phyloP scores from a whole-genome alignment of 2,888 invertebrate genomes.

The Elysia crispata region DNA sequence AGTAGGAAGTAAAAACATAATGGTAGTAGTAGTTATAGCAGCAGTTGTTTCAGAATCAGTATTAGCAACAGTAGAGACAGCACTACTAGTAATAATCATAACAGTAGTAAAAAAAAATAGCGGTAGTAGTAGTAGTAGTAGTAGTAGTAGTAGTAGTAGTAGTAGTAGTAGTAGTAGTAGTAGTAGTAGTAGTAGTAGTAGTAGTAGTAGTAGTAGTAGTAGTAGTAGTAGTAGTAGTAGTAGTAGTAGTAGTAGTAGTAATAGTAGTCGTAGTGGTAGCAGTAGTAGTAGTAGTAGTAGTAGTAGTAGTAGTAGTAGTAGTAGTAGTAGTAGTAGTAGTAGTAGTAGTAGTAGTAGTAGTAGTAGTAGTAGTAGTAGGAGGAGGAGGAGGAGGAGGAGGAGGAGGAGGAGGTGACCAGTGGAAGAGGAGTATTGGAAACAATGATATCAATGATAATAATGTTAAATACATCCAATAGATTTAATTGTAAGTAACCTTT shows the following conservation, averaged over 20 bases:
- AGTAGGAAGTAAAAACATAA: too few species aligned
- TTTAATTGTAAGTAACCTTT: too few species aligned
- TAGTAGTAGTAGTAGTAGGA: too few species aligned
- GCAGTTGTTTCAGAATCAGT: too few species aligned
- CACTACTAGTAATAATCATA: too few species aligned
- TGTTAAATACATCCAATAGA: too few species aligned
- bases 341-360: conserved; percentile 42
- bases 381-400: neutral
- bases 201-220: conserved; percentile 43
- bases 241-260: conserved; percentile 52
- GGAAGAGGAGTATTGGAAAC: too few species aligned
- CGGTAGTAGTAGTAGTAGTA: conserved; percentile 2
- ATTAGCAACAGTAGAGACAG: too few species aligned
- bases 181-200: conserved; percentile 4
- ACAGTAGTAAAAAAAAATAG: conserved; percentile 3
- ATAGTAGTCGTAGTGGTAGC: too few species aligned
- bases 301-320: conserved; percentile 48
- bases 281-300: conserved; percentile 33
- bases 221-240: conserved; percentile 51
- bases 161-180: conserved; percentile 6
- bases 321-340: conserved; percentile 44
- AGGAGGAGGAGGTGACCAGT: conserved; percentile 15
- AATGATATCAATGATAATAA: too few species aligned
- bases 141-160: conserved; percentile 4
- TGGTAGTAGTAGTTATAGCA: too few species aligned